Conservation (phyloP, 2,113 vertebrate genomes). For the Emydura subglobosa region DNA sequence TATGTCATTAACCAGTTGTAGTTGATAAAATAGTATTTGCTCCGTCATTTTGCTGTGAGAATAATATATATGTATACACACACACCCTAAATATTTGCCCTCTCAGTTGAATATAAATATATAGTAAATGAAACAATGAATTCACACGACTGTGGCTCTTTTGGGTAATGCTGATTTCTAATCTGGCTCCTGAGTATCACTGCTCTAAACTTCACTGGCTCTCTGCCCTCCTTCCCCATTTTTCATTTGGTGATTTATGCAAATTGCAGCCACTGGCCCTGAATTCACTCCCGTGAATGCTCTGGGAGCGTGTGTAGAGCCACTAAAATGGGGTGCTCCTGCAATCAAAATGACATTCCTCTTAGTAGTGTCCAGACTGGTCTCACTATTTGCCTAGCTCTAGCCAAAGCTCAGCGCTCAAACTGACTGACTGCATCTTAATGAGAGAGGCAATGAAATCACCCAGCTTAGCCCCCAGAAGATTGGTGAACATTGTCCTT, state of each 20-base stretch:
- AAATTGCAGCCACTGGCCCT: background rate
- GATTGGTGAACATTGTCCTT: background rate
- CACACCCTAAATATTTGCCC: background rate
- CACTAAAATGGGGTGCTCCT: background rate
- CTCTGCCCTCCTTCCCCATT: background rate
- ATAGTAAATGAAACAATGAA: background rate
- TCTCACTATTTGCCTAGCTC: background rate
- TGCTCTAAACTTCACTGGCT: background rate
- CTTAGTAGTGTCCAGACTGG: accelerated
- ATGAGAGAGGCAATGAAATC: background rate
- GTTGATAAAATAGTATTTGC: background rate
- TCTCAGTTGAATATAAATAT: background rate
- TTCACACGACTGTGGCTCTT: background rate
- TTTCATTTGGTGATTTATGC: background rate
- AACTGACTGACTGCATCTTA: background rate
- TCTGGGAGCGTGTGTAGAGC: background rate
- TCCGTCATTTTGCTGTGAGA: background rate
- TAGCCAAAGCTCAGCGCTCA: background rate
- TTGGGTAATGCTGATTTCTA: background rate
- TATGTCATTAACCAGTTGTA: background rate
- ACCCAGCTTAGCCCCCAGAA: background rate
- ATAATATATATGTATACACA: background rate
- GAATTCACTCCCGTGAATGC: background rate
- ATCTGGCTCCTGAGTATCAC: background rate
- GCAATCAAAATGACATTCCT: background rate